These are phyloP conservation scores for Drosophila quinaria DNA, from an alignment of 2,888 invertebrate species.

Conservation along the genomic window DNA sequence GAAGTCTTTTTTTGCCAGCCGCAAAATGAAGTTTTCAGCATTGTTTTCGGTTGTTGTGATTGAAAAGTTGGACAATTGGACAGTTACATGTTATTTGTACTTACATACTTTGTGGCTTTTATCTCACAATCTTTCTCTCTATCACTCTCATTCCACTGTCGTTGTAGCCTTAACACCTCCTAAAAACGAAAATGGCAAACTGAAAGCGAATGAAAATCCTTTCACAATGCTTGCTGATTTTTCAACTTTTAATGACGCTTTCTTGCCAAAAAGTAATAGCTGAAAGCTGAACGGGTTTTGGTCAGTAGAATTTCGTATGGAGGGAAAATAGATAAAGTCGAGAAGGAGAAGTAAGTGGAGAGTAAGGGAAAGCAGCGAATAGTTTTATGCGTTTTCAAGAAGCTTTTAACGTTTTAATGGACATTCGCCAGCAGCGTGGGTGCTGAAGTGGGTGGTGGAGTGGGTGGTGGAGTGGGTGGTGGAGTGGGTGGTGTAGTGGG, in stretches of 20 bases:
- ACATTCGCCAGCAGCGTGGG: constrained; percentile 44
- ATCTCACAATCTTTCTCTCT: not conserved
- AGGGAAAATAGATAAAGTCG: not conserved
- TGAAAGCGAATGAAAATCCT: constrained; percentile 42
- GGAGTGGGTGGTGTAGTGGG: not conserved
- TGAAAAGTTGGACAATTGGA: constrained; percentile 9
- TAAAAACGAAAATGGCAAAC: constrained; percentile 5
- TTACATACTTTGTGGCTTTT: constrained; percentile 26
- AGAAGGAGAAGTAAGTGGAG: constrained; percentile 8
- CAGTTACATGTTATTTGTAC: constrained; percentile 9
- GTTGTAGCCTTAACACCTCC: constrained; percentile 13
- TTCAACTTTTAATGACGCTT: constrained; percentile 77
- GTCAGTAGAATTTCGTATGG: constrained; percentile 1
- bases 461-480: not conserved
- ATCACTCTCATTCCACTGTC: not conserved
- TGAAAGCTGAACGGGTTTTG: constrained; percentile 18
- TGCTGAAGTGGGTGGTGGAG: not conserved
- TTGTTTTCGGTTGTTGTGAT: constrained; percentile 4
- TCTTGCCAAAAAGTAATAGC: constrained; percentile 50
- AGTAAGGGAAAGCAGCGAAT: constrained; percentile 43
- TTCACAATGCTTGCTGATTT: constrained; percentile 64
- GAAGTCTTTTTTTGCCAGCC: not conserved
- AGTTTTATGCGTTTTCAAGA: constrained; percentile 78
- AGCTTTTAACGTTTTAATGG: constrained; percentile 81
- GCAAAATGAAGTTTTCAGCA: not conserved